Evolutionary conservation across 2,888 invertebrate genomes (phyloP).

Genomic region (Marasmarcha lunaedactyla): DNA sequence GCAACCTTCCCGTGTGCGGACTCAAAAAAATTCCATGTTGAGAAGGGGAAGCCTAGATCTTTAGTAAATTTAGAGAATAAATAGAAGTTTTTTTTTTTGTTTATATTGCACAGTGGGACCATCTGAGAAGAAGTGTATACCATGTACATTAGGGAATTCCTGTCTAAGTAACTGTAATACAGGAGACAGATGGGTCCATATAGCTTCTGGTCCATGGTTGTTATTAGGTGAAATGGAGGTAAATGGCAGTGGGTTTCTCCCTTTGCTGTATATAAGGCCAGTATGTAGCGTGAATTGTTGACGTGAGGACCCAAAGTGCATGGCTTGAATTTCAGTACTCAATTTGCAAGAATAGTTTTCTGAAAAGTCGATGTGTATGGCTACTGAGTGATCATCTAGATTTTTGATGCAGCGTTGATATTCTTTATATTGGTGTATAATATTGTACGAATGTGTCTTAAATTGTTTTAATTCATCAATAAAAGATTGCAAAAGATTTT

Average conservation of each 20-base stretch:
- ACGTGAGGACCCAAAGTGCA: constrained; percentile 10
- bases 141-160: background rate
- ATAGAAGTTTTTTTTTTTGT: constrained; percentile 13
- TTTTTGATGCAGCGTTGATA: constrained; percentile 4
- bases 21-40: constrained; percentile 11
- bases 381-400: constrained; percentile 2
- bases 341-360: constrained; percentile 10
- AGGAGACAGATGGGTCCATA: constrained; percentile 14
- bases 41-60: constrained; percentile 1
- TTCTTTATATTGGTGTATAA: constrained; percentile 4
- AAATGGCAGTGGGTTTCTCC: background rate
- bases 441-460: constrained; percentile 7
- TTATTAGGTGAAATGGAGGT: background rate
- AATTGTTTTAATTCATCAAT: constrained; percentile 4
- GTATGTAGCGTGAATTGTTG: constrained; percentile 10
- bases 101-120: constrained; percentile 11
- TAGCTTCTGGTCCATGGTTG: constrained; percentile 9
- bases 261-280: constrained; percentile 5
- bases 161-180: constrained; percentile 3
- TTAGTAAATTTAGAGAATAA: constrained; percentile 5
- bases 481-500: constrained; percentile 3
- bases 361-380: constrained; percentile 6
- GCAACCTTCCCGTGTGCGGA: constrained; percentile 11
- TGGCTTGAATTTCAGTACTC: too few relatives aligned
- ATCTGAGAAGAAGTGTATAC: constrained; percentile 12